Base-by-base conservation (phyloP, 2,888 invertebrate species). In the Drosophila anomelani region DNA sequence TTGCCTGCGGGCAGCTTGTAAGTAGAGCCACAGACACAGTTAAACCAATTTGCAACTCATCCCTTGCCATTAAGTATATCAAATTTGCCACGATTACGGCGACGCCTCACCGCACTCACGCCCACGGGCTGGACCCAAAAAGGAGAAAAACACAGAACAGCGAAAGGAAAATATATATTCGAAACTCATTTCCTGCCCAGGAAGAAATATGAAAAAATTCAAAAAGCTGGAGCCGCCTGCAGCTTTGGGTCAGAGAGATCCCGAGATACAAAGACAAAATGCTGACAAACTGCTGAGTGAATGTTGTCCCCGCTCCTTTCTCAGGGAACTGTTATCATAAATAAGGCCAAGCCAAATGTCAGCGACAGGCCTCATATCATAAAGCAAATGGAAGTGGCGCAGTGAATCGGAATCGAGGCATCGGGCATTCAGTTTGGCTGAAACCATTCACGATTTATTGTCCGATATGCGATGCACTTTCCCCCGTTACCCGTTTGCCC, bases 361-460 rank as follows among this genome's bases (percentile, higher is more conserved):
- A 83, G 81, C 80, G 79, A 77, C 77, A 77, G 77, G 76, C 85
- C 77, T 85, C 82, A 82, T 86, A 87, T 85, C 85, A 85, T 86
- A 86, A 86, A 86, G 80, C 80, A 88, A 85, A 86, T 88, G 81
- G 84, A 88, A 88, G 86, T 88, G 82, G 88, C 88, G 88, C 88
- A 88, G 72, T 81, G 67, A 76, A 68, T 73, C 75, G 75, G 39
- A 84, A 84, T 84, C 86, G 84, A 85, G 80, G 79, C 86, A 80
- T 77, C 75, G 82, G 80, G 78, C 80, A 80, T 85, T 73, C 74
- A 78, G 82, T 61, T 55, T 61, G 60, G 56, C 59, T 51, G 55
- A 70, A 85, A 79, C 78, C 79, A 84, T 84, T 80, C 80, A 85
- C 86, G 86, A 87, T 87, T 87, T 87, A 87, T 87, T 86, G 84